Evolutionary conservation across 2,797 vertebrate genomes (phyloP).

Genomic region (Otolemur crassicaudatus): DNA sequence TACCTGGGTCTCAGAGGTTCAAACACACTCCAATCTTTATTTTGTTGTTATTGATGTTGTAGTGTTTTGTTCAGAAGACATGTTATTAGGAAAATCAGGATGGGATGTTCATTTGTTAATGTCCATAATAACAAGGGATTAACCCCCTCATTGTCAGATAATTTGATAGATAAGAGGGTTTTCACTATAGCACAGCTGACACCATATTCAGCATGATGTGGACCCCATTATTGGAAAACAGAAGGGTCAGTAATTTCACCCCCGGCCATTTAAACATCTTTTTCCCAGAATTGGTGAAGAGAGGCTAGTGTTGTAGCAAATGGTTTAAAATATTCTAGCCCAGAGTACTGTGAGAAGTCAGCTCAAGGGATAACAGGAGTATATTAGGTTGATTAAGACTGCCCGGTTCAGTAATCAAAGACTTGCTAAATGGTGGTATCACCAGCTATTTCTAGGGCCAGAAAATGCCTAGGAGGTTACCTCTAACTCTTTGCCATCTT

Average conservation of each 20-base stretch:
- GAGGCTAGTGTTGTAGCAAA: background rate
- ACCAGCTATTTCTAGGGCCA: background rate
- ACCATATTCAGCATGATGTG: background rate
- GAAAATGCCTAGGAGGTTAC: background rate
- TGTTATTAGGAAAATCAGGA: background rate
- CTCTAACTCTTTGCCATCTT: background rate
- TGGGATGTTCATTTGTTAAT: background rate
- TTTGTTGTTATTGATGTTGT: background rate
- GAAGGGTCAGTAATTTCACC: background rate
- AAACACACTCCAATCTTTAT: background rate
- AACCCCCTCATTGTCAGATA: background rate
- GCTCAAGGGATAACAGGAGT: background rate
- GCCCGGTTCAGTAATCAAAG: background rate
- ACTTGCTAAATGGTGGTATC: background rate
- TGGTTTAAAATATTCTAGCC: background rate
- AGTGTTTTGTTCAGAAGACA: background rate
- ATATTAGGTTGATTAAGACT: background rate
- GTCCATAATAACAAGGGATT: background rate
- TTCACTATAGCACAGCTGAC: background rate
- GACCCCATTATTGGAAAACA: background rate
- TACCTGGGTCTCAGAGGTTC: background rate
- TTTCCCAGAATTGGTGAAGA: background rate
- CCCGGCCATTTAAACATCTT: background rate
- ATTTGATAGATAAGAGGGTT: background rate
- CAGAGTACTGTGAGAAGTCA: background rate